These are phyloP conservation scores for Dolichopus griseipennis DNA, from an alignment of 2,888 invertebrate genomes.

Conservation along the genomic window DNA sequence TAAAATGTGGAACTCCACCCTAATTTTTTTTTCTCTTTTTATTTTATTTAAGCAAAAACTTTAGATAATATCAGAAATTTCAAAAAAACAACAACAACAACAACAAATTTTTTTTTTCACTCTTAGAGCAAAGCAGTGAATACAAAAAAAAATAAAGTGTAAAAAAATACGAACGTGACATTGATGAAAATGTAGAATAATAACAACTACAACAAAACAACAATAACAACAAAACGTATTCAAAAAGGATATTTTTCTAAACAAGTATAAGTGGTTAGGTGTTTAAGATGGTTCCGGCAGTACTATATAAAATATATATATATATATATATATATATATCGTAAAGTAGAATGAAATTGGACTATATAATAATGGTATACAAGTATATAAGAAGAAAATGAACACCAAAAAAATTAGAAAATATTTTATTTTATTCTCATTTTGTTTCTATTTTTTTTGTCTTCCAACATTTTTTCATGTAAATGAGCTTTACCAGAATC, in stretches of 20 bases:
- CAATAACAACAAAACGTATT: neutral
- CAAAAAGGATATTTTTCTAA: neutral
- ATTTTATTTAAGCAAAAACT: neutral
- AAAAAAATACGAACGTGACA: conserved; percentile 7
- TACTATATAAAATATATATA: too few species aligned
- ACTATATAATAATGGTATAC: too few species aligned
- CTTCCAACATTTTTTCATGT: neutral
- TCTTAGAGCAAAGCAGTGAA: too few species aligned
- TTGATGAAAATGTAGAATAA: conserved; percentile 8
- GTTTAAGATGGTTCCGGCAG: neutral
- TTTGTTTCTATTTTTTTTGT: neutral
- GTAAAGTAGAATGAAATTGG: too few species aligned
- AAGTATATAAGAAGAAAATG: too few species aligned
- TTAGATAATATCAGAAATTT: neutral
- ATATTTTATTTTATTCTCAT: too few species aligned
- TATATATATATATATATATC: too few species aligned
- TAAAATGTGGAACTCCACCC: neutral
- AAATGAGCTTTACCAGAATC: neutral
- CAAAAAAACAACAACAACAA: neutral
- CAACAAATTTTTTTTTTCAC: neutral
- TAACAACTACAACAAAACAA: neutral
- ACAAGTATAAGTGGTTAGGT: too few species aligned
- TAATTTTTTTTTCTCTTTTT: neutral
- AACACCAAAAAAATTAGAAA: too few species aligned
- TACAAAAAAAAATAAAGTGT: neutral